Base-by-base conservation (phyloP, 2,113 vertebrate genomes). In the chimpanzee (Pan troglodytes) region DNA sequence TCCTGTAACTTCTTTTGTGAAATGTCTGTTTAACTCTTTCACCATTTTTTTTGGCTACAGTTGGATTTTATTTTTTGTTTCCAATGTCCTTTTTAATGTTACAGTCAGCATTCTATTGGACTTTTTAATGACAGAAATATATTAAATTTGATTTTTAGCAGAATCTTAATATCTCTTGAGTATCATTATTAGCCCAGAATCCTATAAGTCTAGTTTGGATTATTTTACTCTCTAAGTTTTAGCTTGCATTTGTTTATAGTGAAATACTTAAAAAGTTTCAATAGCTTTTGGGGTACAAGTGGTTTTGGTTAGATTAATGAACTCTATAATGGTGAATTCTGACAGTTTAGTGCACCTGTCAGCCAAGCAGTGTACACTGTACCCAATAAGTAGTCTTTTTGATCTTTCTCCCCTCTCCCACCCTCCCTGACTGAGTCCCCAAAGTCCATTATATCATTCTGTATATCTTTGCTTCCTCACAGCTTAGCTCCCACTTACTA, bases 81-180 rank as follows among this genome's bases (percentile, higher is more conserved):
- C n/a, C 30, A 86, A 18, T 23, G 2, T 40, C 57, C 30, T 78
- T 20, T n/a, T 78, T 11, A 64, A 64, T 73, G 75, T 75, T 90
- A 78, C 4, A 88, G 17, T 11, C 61, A 86, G 57, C 18, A 64
- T 75, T n/a, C 13, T 78, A 67, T 8, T 67, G n/a, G 17, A 70
- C 7, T 59, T 90, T 93, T 70, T 52, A 93, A 83, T 83, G 10
- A 80, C 5, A 75, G 6, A 17, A 89, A 50, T 23, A 0, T 38
- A n/a, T 83, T 93, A 57, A 57, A 90, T 87, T 96, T 92, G 1
- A 72, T 72, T 91, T 97, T 95, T 82, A 72, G 88, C 40, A 52
- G 16, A 79, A 85, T 93, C n/a, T 96, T 70, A 96, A 22, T 79
- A 75, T 90, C 25, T 79, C 32, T 87, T 67, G 50, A 59, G 5